Conservation (phyloP, 35 echinoderm and acorn worm genomes). For the Heliocidaris erythrogramma region DNA sequence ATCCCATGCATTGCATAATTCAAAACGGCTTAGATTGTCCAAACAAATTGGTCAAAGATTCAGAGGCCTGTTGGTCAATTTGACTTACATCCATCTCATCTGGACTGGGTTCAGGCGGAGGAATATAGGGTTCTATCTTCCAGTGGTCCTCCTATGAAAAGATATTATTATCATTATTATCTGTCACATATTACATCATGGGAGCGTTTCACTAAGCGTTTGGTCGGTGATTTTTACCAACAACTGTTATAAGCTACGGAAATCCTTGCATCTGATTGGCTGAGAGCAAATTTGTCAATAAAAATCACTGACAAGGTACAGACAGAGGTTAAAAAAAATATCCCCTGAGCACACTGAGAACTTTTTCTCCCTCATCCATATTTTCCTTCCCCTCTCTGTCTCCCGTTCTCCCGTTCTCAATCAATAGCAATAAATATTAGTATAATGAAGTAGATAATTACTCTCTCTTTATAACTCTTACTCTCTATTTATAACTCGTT, state of each 20-base stretch:
- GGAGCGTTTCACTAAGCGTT: too few relatives aligned
- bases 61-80: neutral
- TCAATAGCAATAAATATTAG: neutral
- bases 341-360: neutral
- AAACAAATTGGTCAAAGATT: too few relatives aligned
- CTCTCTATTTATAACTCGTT: neutral
- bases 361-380: neutral
- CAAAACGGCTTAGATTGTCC: too few relatives aligned
- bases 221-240: too few relatives aligned
- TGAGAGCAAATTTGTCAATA: too few relatives aligned
- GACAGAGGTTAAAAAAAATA: neutral
- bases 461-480: neutral
- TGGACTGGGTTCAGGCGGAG: constrained; percentile 11
- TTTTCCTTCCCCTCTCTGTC: neutral
- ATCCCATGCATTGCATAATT: too few relatives aligned
- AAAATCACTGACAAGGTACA: neutral
- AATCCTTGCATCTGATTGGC: too few relatives aligned
- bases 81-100: constrained; percentile 2
- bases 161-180: neutral
- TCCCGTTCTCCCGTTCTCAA: neutral
- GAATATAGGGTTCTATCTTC: constrained; percentile 71
- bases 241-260: too few relatives aligned
- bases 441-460: neutral
- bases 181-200: too few relatives aligned
- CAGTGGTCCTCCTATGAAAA: constrained; percentile 79